Conservation (phyloP, 1,140 invertebrate species). For the Planococcus citri region DNA sequence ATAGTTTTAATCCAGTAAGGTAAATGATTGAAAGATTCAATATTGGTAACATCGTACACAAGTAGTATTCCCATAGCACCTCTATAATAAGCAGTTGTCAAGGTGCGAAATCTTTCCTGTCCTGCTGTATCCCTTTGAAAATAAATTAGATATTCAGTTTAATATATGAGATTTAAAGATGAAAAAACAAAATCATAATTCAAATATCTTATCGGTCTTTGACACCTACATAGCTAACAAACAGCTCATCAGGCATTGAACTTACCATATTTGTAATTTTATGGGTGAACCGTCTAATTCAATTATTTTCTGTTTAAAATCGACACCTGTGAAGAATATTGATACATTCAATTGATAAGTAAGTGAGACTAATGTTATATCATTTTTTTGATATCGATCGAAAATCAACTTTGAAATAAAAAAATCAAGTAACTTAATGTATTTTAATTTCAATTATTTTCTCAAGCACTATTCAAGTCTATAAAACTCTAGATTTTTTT, state of each 20-base stretch:
- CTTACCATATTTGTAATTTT: conserved; percentile 81
- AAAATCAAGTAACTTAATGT: no score
- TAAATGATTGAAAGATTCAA: conserved; percentile 74
- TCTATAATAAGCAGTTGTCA: conserved; percentile 76
- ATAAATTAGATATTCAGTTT: neutral
- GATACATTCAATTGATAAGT: no score
- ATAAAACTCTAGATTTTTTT: no score
- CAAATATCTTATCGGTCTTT: neutral
- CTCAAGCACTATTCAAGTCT: no score
- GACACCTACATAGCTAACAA: conserved; percentile 32
- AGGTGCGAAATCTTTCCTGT: conserved; percentile 62
- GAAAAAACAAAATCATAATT: neutral
- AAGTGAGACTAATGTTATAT: no score
- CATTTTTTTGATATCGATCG: neutral
- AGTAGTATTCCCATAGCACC: conserved; percentile 76
- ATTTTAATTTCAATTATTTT: no score
- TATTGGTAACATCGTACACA: conserved; percentile 75
- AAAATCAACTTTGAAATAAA: no score
- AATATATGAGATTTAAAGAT: no score
- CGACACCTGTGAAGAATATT: conserved; percentile 52
- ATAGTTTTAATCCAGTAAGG: conserved; percentile 78
- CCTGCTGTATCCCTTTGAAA: conserved; percentile 44
- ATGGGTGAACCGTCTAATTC: conserved; percentile 71
- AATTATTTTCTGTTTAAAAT: conserved; percentile 83
- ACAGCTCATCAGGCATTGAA: neutral